Evolutionary conservation across 2,113 vertebrate species (phyloP), one percentile per base, ranked within the genome.

Genomic region (Blennius ocellaris): DNA sequence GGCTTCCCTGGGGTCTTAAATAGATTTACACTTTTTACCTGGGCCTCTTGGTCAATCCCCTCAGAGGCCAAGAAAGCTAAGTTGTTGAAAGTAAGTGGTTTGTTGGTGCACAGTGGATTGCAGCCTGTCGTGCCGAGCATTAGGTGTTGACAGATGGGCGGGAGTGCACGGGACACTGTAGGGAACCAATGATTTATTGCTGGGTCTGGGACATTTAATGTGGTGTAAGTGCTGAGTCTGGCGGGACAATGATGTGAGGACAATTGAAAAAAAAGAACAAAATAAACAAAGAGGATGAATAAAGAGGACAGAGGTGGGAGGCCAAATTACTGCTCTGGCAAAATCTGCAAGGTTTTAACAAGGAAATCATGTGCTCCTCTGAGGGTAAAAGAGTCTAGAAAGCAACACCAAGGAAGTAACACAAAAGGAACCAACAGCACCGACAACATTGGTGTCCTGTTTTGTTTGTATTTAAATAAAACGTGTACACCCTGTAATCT

Each of bases 71-170:
- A 84, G 78, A 83, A 86, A 85, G 70, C 79, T 62, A 69, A 76
- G 59, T 71, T 83, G 77, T 67, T 87, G 54, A 81, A 79, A 87
- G 78, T 69, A 82, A 80, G 83, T 68, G 71, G 64, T 81, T 72
- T 78, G 68, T 62, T 79, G 67, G 78, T 86, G 83, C 80, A 79
- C 84, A 87, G 80, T 83, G 79, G 80, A 90, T 85, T 76, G 84
- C 76, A 73, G 87, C 78, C 85, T 87, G 89, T 86, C 73, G 82
- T 75, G 80, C 58, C 81, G 74, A 58, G 61, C 78, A 83, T 90
- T 90, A 90, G 88, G 78, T 87, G 70, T 82, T 94, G 92, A 93
- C 90, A 92, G 91, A 92, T 92, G 89, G 91, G 83, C 88, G 74
- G 73, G 87, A 89, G 78, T 81, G 81, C 69, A 69, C 39, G 65